Evolutionary conservation across 2,113 vertebrate species (phyloP), one percentile per base, ranked within the genome.

Genomic region (Calyptomena viridis): DNA sequence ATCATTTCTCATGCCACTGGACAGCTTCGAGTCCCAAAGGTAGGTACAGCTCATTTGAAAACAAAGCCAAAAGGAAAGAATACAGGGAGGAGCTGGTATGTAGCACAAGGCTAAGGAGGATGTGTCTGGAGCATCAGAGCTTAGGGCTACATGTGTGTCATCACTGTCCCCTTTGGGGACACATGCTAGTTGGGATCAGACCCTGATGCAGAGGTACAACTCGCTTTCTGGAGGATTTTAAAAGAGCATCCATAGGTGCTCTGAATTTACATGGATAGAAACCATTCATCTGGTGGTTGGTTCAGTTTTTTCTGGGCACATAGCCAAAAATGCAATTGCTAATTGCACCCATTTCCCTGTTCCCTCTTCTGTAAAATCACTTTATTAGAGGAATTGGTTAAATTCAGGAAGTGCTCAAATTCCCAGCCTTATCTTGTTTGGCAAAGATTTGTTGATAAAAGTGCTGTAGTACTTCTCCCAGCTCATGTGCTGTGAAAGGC

Each of bases 361-460:
- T 73, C 90, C 83, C 46, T 83, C 82, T 91, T 69, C 89, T 85
- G 84, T 87, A 91, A 96, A 95, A 95, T 95, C 71, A 79, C 71
- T 87, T 81, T 69, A 53, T 95, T 93, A 91, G 75, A 76, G 39
- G 75, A 91, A 78, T 18, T 94, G 72, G 78, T 97, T 93, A 93
- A 80, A 94, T 83, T 86, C 95, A 80, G 90, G 86, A 93, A 96
- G 85, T 89, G 64, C 42, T 94, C 72, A 17, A 84, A 44, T 92
- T 94, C 79, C 94, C 1, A 2, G 52, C 72, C 2, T 0, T 84
- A 74, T 81, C 76, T 95, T 21, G 4, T 64, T 76, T 64, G 85
- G 91, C 87, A 76, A 79, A 76, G 88, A 39, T 53, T 72, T 53
- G 37, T 11, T 42, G 81, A 62, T 86, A 63, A 39, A 66, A 79